Base-by-base conservation (phyloP, 2,888 invertebrate species). In the Hydrotaea cyrtoneurina region DNA sequence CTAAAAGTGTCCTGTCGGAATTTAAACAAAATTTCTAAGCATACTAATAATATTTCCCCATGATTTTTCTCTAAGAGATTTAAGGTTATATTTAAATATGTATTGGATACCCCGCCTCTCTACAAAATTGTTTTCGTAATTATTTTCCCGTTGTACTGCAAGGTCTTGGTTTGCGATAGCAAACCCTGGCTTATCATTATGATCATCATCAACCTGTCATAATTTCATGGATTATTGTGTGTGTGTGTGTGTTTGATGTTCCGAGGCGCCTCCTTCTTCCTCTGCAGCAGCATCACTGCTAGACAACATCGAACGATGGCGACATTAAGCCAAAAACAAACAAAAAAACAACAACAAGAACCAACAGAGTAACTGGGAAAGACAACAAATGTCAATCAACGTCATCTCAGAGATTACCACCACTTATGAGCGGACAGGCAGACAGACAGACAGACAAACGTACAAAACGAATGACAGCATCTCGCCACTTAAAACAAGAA, bases 371-470 rank as follows among this genome's bases (percentile, higher is more conserved):
- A 62, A 62, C 19, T 26, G 3, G 31, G 7, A 62, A 31, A 79
- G 82, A 78, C 85, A 85, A 85, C 74, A 85, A 85, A 77, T 85
- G 85, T 85, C 85, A 85, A 85, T 85, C 85, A 77, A 82, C 79
- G 79, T 85, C 82, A 85, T 75, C 19, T 11, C 31, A 64, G 64
- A 15, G 23, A 69, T 46, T 69, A 69, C 69, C 46, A n/a, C 50
- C 50, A n/a, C 50, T 13, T 31, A 7, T 31, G 31, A 31, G 7
- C 7, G 31, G 31, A 31, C 31, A 2, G 2, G 7, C 7, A 7
- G 31, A 31, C 31, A 7, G 31, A 4, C 31, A 7, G 31, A 31
- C 3, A 31, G 31, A 31, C 31, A 31, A 31, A 8, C 39, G 39
- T 4, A 69, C 23, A 66, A 66, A 39, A 2, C 66, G 36, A 13